Base-by-base conservation (phyloP, 2,888 invertebrate genomes). In the Sarcophaga carnaria region DNA sequence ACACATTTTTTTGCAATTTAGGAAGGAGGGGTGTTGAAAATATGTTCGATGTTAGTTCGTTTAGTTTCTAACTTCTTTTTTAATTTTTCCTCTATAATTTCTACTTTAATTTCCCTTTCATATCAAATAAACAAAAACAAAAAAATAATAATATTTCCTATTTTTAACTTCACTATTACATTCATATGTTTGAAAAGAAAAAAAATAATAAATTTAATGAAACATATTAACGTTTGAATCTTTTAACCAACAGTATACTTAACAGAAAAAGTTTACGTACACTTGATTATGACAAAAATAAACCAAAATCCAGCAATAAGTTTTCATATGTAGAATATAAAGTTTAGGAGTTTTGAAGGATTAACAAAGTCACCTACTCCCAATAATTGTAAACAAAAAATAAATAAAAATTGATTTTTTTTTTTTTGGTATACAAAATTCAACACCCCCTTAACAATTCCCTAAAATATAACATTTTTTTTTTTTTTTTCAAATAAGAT, bases 11-110 rank as follows among this genome's bases (percentile, higher is more conserved):
- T 86, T 87, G 75, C 88, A 85, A 86, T 89, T 88, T 88, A 90
- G 91, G 91, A 90, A 92, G 92, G 91, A 91, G 91, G 91, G 91
- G 91, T 91, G 91, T 91, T 91, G 91, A 91, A 91, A 90, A 90
- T 89, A 89, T 89, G 88, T 90, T 89, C 89, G 88, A 89, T 90
- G 89, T 90, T 88, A 90, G 77, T 83, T 83, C 76, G 45, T 80
- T 79, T 87, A 84, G 60, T 83, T 69, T 84, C 80, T 81, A 75
- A 74, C 60, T 79, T 37, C 11, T 37, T 25, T 37, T 74, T 64
- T 70, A 37, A 17, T 67, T 82, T 49, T 78, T 62, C 37, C 72
- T 54, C 27, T 86, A 60, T 84, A 59, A 63, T 79, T 77, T 82
- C 74, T 74, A 71, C 67, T 83, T 54, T 69, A 66, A 75, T 74